Percentiles rank a stretch among this genome's conserved stretches.
Conservation (phyloP, 2,113 vertebrate genomes). For the Odobenus rosmarus region DNA sequence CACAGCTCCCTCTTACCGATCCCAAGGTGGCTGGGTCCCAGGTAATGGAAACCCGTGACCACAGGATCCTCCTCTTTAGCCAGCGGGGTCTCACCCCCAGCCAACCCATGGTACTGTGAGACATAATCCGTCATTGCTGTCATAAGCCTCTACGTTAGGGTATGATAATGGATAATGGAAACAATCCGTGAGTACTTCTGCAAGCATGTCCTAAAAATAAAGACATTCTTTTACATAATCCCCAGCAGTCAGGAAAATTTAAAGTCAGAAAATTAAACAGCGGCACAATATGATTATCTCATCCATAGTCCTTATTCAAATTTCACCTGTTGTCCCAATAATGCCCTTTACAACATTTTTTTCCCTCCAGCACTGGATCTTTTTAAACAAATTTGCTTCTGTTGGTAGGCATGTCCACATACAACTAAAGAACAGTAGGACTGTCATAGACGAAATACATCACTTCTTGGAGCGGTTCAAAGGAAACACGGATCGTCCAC, state of each 20-base stretch:
- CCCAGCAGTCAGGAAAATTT: background rate
- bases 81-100: background rate
- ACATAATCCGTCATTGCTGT: background rate
- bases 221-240: background rate
- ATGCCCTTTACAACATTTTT: background rate
- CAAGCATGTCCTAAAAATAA: background rate
- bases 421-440: background rate
- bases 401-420: background rate
- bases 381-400: background rate
- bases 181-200: no score
- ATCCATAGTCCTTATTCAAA: background rate
- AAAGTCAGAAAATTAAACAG: background rate
- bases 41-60: background rate
- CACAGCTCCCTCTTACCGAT: background rate
- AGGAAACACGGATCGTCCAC: accelerated
- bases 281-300: background rate
- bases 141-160: no score
- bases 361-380: background rate
- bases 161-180: no score
- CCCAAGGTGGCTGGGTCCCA: no score
- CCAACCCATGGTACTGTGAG: background rate
- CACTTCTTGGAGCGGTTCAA: background rate
- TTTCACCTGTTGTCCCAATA: background rate
- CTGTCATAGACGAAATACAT: accelerated
- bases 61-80: background rate